Evolutionary conservation across 1,140 invertebrate genomes (phyloP), one percentile per base, ranked within the genome.

Genomic region (Saxidomus purpurata): DNA sequence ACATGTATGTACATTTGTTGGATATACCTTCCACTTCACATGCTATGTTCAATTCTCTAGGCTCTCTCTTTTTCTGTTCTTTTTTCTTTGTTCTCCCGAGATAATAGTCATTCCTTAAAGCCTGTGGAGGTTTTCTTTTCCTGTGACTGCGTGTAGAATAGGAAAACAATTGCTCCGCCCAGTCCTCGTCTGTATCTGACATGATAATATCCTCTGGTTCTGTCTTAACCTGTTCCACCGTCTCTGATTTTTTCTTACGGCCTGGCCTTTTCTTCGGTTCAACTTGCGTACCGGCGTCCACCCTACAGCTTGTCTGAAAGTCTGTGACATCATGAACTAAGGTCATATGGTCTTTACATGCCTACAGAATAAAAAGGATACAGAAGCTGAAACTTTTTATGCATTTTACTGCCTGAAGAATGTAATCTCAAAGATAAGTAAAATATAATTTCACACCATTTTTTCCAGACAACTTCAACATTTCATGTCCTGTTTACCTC

Each of bases 261-360:
- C 90, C 89, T 40, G 63, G 85, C 63, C 76, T 92, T 61, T 91
- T 92, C 38, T 74, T 79, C 25, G 81, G 76, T 52, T 87, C 77
- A 19, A 88, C 84, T 77, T 92, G 90, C 2, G 88, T 93, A 15
- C 82, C 87, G 28, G 76, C 69, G 34, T 89, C 86, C 8, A 93
- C 89, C 77, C 88, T 87, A 36, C 80, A 43, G n/a, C 28, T 61
- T 28, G 55, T 80, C 40, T 71, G 31, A 43, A 69, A 40, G 3
- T 84, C 82, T 19, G 61, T 76, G 8, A 81, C 49, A 13, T 77
- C 82, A 80, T 92, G 92, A 2, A 88, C 91, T 11, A 91, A 31
- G 59, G 90, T 84, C 93, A 94, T 94, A 76, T 94, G 94, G 71
- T 90, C 69, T 80, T 94, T 94, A 86, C 93, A 94, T 9, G 92